Percentiles rank a stretch among this genome's conserved stretches.
phyloP scores from a whole-genome alignment of 2,797 vertebrate genomes.

The Pangasius krempfi region DNA sequence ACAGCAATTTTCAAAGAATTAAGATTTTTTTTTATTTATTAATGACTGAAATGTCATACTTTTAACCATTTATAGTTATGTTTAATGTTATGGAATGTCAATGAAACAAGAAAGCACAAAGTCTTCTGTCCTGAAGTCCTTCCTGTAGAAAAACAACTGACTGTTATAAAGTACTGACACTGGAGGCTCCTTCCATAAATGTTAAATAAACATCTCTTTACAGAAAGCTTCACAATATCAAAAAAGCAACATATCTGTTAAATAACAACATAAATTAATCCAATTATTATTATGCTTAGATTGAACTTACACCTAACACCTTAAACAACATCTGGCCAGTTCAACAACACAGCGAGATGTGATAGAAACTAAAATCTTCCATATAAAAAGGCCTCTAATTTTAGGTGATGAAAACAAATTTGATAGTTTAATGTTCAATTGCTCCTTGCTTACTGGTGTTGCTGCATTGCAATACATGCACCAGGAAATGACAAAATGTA shows the following conservation, averaged over 20 bases:
- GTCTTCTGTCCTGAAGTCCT: not conserved
- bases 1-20: not conserved
- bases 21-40: not conserved
- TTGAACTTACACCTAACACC: not conserved
- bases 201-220: not conserved
- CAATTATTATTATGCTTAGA: not conserved
- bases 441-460: not conserved
- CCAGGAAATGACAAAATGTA: not conserved
- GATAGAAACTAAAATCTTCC: not conserved
- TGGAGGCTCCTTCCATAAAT: not conserved
- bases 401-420: not conserved
- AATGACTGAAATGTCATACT: not conserved
- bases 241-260: not conserved
- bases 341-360: not conserved
- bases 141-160: not conserved
- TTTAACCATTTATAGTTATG: not conserved
- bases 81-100: not conserved
- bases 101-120: not conserved
- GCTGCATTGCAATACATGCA: not conserved
- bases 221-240: not conserved
- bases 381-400: not conserved
- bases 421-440: not conserved
- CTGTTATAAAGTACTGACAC: not conserved
- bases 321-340: not conserved
- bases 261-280: not conserved